Conservation (phyloP, 2,797 vertebrate genomes). For the Chiroxiphia lanceolata region DNA sequence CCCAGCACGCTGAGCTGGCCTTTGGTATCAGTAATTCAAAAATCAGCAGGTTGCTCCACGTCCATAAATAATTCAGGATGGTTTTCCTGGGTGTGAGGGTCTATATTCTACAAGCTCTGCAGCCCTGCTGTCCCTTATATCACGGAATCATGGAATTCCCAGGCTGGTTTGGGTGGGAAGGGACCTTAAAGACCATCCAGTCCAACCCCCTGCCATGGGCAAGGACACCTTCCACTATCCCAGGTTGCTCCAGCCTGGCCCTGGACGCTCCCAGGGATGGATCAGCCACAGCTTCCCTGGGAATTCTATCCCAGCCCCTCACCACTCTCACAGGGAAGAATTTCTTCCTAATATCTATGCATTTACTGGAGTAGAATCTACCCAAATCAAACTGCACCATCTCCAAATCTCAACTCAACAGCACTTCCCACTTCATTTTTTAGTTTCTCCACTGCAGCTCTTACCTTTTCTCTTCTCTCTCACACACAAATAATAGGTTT, state of each 20-base stretch:
- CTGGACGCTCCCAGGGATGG: not conserved
- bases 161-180: not conserved
- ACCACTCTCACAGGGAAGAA: not conserved
- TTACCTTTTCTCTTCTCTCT: not conserved
- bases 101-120: not conserved
- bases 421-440: not conserved
- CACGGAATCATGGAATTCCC: not conserved
- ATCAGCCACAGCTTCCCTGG: not conserved
- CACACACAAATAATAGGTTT: not conserved
- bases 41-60: not conserved
- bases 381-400: not conserved
- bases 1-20: not conserved
- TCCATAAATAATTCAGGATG: not conserved
- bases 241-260: accelerated
- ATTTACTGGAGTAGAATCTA: not conserved
- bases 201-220: not conserved
- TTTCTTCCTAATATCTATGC: not conserved
- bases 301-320: not conserved
- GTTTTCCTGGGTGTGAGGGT: not conserved
- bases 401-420: not conserved
- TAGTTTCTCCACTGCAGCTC: not conserved
- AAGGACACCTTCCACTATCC: accelerated
- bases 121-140: not conserved
- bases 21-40: not conserved
- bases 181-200: not conserved